A percentile compares a stretch with the other conserved stretches of the same genome.
Conservation (phyloP, 2,797 vertebrate genomes). For the Orestias chungarensis region DNA sequence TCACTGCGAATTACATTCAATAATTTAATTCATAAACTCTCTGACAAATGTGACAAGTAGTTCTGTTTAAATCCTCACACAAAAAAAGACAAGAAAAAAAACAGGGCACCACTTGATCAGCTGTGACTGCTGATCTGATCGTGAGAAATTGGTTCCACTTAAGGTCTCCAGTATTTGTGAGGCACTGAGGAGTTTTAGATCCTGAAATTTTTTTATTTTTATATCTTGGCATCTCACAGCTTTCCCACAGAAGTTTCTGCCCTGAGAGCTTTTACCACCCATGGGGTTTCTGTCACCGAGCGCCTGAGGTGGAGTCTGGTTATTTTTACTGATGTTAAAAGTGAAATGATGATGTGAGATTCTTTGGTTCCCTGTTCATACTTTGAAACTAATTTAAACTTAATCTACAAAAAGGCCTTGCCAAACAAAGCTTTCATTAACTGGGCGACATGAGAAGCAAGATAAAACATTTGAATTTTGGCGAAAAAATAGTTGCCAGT, state of each 20-base stretch:
- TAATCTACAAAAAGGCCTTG: constrained; percentile 7
- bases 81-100: not conserved
- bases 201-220: constrained; percentile 16
- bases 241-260: constrained; percentile 17
- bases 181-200: not conserved
- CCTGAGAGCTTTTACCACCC: constrained; percentile 25
- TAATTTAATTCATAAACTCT: not conserved
- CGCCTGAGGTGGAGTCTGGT: constrained; percentile 4
- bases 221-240: not conserved
- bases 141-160: constrained; percentile 13
- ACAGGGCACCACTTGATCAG: constrained; percentile 4
- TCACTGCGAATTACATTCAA: constrained; percentile 5
- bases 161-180: constrained; percentile 7
- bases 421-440: constrained; percentile 3
- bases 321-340: constrained; percentile 20
- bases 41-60: not conserved
- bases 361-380: not conserved
- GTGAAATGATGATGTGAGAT: constrained; percentile 17
- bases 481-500: not conserved
- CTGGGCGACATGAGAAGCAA: constrained; percentile 6
- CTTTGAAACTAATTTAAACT: constrained; percentile 9
- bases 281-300: constrained; percentile 5
- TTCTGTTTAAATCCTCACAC: not conserved
- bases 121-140: constrained; percentile 8
- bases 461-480: not conserved